Evolutionary conservation across 2,113 vertebrate genomes (phyloP), one percentile per base, ranked within the genome.

Genomic region (Ictidomys tridecemlineatus): DNA sequence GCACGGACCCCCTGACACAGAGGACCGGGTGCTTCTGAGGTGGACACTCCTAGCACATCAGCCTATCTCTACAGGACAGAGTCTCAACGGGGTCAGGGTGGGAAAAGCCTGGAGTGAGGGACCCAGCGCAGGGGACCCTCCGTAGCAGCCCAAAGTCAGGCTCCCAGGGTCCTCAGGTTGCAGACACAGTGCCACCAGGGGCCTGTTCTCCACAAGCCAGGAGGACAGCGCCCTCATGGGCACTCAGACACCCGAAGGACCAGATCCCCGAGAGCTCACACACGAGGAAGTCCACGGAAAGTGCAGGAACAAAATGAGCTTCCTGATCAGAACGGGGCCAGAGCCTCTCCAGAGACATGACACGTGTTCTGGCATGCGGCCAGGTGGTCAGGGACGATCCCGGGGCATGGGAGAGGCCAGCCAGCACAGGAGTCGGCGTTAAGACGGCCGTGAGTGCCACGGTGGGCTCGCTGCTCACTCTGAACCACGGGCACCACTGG

Each of bases 1-100:
- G 24, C 16, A 4, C 0, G 0, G 24, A 32, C 11, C 51, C 0
- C 0, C 24, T 8, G 9, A 10, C 3, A 3, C 4, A 0, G 9
- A n/a, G 39, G 18, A 2, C 4, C 8, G 3, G n/a, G 34, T 20
- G 6, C 17, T 56, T 16, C n/a, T 11, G 17, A 11, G 4, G 17
- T 42, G 39, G 4, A 56, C 53, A 1, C 48, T 1, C 32, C 2
- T 0, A 7, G 85, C 4, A 11, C 87, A 58, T 65, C 14, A 10
- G 58, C 58, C 58, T 9, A 8, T 61, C 58, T 26, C 22, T 26
- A 26, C 58, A 26, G 24, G 3, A 9, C 7, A 26, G 58, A 61
- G 24, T 24, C 24, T 24, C 58, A 9, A 26, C 8, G 24, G 56
- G 30, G 13, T 4, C 1, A 2, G 79, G 14, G 14, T 4, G 16